Conservation (phyloP, 2,797 vertebrate species). For the Cryptoblepharus egeriae region DNA sequence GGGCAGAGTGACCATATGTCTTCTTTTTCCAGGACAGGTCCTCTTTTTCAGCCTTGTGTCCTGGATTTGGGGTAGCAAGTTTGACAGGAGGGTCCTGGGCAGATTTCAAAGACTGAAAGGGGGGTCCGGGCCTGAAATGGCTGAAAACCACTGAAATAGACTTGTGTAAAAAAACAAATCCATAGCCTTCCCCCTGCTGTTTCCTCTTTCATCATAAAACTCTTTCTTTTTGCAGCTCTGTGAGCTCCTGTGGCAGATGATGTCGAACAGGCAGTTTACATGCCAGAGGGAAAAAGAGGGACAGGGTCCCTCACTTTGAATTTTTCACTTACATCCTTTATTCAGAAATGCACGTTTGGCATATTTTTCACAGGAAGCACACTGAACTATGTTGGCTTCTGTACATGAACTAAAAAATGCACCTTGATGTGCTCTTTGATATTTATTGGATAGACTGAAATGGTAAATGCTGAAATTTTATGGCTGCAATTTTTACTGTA, state of each 20-base stretch:
- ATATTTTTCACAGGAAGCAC: constrained; percentile 36
- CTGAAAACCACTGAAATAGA: too few species aligned
- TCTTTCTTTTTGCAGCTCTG: constrained; percentile 15
- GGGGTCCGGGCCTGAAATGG: too few species aligned
- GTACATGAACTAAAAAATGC: constrained; percentile 39
- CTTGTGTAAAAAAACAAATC: constrained; percentile 35
- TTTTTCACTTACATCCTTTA: constrained; percentile 42
- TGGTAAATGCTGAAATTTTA: constrained; percentile 52
- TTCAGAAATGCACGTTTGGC: constrained; percentile 41
- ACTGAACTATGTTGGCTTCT: constrained; percentile 45
- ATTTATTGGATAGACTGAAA: constrained; percentile 57
- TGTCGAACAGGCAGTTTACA: constrained; percentile 47
- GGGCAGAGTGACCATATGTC: too few species aligned
- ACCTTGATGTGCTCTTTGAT: constrained; percentile 46
- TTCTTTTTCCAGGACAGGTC: too few species aligned
- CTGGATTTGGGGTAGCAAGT: too few species aligned
- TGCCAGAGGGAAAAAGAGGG: constrained; percentile 4
- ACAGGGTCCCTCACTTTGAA: constrained; percentile 47
- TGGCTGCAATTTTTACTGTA: constrained; percentile 52
- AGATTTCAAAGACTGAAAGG: too few species aligned
- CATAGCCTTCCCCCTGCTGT: constrained; percentile 16
- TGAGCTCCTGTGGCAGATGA: constrained; percentile 29
- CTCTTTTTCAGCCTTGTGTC: too few species aligned
- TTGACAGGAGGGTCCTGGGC: too few species aligned
- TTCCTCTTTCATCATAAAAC: constrained; percentile 4